Evolutionary conservation across 2,888 invertebrate genomes (phyloP).

Genomic region (Ophonus ardosiacus): DNA sequence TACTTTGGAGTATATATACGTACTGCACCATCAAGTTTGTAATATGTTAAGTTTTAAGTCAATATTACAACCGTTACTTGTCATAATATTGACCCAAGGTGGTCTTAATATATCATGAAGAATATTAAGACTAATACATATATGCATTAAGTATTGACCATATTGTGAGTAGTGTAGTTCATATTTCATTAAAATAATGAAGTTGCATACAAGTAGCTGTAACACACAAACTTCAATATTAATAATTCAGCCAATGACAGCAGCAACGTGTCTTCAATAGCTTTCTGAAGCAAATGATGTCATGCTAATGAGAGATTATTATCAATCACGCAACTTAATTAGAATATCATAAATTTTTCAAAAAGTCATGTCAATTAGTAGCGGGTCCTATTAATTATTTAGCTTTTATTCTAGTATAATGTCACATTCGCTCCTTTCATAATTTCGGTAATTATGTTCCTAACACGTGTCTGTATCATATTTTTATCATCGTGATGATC

Average conservation of each 20-base stretch:
- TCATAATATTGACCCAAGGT: neutral
- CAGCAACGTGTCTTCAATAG: slow-evolving; percentile 38
- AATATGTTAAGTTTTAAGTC: too few species aligned
- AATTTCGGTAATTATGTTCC: slow-evolving; percentile 27
- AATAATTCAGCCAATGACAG: slow-evolving; percentile 15
- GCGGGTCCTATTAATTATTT: slow-evolving; percentile 57
- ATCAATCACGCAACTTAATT: slow-evolving; percentile 61
- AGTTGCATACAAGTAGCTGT: neutral
- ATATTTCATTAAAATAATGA: slow-evolving; percentile 44
- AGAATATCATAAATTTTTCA: slow-evolving; percentile 60
- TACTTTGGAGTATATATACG: too few species aligned
- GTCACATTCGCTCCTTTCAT: slow-evolving; percentile 29
- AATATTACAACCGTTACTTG: too few species aligned
- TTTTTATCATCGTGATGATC: slow-evolving; percentile 3
- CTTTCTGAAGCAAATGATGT: slow-evolving; percentile 51
- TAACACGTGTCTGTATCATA: slow-evolving; percentile 41
- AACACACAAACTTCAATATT: neutral
- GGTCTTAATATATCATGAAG: neutral
- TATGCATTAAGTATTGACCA: neutral
- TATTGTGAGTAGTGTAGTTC: neutral
- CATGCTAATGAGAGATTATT: slow-evolving; percentile 61
- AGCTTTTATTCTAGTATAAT: slow-evolving; percentile 29
- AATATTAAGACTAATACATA: neutral
- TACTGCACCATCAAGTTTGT: too few species aligned
- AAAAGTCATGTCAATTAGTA: slow-evolving; percentile 61